phyloP scores from a whole-genome alignment of 2,797 vertebrate species.

The Luscinia megarhynchos region DNA sequence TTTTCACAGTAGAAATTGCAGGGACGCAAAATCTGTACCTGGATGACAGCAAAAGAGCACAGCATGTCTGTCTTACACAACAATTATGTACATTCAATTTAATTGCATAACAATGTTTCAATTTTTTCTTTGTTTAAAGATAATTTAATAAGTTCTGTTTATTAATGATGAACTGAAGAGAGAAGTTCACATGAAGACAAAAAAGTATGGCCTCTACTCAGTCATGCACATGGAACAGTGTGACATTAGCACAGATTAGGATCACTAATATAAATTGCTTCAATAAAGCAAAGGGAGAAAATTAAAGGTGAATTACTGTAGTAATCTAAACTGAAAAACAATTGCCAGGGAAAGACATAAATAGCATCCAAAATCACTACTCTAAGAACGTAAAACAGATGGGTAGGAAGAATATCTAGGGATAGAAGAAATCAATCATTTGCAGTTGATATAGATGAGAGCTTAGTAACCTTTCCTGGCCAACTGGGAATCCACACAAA shows the following conservation, averaged over 20 bases:
- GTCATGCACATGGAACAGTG: background rate
- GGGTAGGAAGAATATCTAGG: background rate
- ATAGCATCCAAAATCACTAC: background rate
- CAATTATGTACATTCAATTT: background rate
- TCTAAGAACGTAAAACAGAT: background rate
- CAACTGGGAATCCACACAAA: background rate
- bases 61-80: background rate
- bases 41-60: background rate
- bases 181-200: background rate
- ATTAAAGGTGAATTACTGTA: slow-evolving; percentile 20
- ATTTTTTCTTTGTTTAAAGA: background rate
- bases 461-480: background rate
- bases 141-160: background rate
- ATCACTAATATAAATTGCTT: slow-evolving; percentile 8
- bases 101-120: background rate
- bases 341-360: background rate
- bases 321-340: background rate
- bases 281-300: background rate
- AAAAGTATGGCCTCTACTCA: background rate
- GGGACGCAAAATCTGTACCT: background rate
- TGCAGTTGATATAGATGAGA: background rate
- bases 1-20: background rate
- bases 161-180: background rate
- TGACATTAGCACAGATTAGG: background rate
- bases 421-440: background rate